Base-by-base conservation (phyloP, 2,888 invertebrate species). In the Biston betularia region DNA sequence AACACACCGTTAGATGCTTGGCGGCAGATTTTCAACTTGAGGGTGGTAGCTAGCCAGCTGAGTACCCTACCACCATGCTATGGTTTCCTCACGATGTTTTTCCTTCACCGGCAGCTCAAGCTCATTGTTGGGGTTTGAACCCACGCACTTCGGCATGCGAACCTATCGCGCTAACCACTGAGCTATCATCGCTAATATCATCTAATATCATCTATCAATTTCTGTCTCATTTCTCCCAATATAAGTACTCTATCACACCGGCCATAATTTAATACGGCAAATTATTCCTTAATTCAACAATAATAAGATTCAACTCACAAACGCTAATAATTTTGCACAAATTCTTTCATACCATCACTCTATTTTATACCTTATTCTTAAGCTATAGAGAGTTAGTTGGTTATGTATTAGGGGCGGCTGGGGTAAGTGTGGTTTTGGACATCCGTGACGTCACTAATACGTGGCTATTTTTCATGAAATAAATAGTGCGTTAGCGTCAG, bases 381-480 rank as follows among this genome's bases (percentile, higher is more conserved):
- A 0, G n/a, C 0, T 0, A 45, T 34, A 55, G 6, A 7, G 35
- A 45, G 3, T 8, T 33, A 6, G 5, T 63, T 46, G 3, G n/a
- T 59, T 58, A 24, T 7, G 57, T 59, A n/a, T 50, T n/a, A 38
- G 46, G 24, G 38, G 24, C 10, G 75, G 67, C 61, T 73, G 64
- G 59, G 59, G 54, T 59, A 35, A 46, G 52, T 62, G 52, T 33
- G 49, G 42, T 52, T 70, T 66, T 58, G 53, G 63, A 66, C 48
- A 58, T 68, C 72, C 66, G 72, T 73, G 74, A 75, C 74, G 74
- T 66, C 75, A 69, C 68, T 82, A 80, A 88, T 87, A 72, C 81
- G 65, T 72, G 77, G 73, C 82, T 70, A 90, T 90, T 88, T 90
- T 85, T 90, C 89, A 88, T 79, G 79, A 79, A 78, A 79, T 81